These are phyloP conservation scores for Tetrax tetrax DNA, from an alignment of 2,113 vertebrate species.

Conservation along the genomic window DNA sequence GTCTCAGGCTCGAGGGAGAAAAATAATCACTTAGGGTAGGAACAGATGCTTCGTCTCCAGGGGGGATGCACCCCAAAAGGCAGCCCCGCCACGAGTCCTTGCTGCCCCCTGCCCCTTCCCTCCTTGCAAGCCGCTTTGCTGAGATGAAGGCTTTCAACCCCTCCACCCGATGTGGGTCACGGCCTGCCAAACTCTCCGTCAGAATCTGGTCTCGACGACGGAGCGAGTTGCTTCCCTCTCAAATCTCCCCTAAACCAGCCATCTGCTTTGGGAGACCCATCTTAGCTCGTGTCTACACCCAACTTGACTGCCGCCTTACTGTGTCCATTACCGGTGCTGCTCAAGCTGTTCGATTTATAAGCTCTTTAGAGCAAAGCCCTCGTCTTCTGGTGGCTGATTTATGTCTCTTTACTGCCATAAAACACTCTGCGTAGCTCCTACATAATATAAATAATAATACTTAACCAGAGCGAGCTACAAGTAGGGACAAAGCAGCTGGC, in stretches of 20 bases:
- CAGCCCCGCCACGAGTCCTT: not conserved
- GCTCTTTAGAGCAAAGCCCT: constrained; percentile 69
- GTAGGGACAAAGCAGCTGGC: constrained; percentile 62
- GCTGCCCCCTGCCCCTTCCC: not conserved
- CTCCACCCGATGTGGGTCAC: constrained; percentile 5
- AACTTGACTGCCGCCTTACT: constrained; percentile 57
- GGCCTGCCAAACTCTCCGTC: not conserved
- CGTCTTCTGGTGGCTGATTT: constrained; percentile 57
- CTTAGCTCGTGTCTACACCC: constrained; percentile 53
- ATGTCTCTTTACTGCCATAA: constrained; percentile 64
- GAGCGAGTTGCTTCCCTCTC: constrained; percentile 30
- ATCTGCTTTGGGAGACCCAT: constrained; percentile 53
- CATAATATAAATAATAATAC: constrained; percentile 70
- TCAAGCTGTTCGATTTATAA: constrained; percentile 68
- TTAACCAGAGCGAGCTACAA: constrained; percentile 53
- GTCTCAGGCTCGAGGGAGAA: not conserved
- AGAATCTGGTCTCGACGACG: constrained; percentile 15
- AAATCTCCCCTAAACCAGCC: constrained; percentile 40
- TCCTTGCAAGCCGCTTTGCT: not conserved
- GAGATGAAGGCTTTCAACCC: not conserved
- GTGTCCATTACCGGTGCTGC: constrained; percentile 51
- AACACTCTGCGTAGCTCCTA: constrained; percentile 60
- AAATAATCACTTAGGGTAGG: not conserved
- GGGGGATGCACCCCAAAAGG: not conserved
- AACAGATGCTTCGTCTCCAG: not conserved